These are phyloP conservation scores for Semicossyphus pulcher DNA, from an alignment of 2,113 vertebrate species.

Conservation along the genomic window DNA sequence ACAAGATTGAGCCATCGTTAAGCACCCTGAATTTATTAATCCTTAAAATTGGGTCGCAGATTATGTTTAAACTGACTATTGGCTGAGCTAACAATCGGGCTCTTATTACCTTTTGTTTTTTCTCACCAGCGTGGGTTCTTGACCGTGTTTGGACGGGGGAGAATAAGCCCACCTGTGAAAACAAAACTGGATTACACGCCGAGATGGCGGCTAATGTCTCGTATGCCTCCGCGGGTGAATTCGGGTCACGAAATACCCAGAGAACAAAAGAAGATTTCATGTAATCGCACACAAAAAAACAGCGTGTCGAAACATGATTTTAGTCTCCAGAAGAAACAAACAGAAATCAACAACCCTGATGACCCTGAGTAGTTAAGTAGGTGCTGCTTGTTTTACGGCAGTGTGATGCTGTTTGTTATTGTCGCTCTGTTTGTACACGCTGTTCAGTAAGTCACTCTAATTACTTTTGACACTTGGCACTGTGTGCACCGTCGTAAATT, in stretches of 20 bases:
- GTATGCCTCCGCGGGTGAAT: constrained; percentile 7
- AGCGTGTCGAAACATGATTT: background rate
- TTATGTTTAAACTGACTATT: constrained; percentile 54
- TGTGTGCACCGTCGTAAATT: background rate
- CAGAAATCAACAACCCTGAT: no score
- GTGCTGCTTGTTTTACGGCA: background rate
- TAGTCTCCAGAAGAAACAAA: background rate
- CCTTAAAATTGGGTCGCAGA: constrained; percentile 65
- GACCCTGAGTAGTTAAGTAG: no score
- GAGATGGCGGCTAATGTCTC: constrained; percentile 18
- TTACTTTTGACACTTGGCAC: background rate
- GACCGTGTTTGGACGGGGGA: background rate
- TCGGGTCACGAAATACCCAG: constrained; percentile 26
- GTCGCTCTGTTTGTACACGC: background rate
- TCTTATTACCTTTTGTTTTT: constrained; percentile 27
- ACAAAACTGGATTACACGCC: constrained; percentile 33
- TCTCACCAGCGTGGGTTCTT: background rate
- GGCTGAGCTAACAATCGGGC: constrained; percentile 28
- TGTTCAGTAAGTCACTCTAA: background rate
- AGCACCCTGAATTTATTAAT: constrained; percentile 38
- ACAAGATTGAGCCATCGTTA: constrained; percentile 29
- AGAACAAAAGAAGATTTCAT: background rate
- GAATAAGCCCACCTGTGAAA: constrained; percentile 47
- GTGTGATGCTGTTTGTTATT: background rate
- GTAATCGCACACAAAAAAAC: background rate